Conservation (phyloP, 1,140 invertebrate species). For the Drosophila melanica region DNA sequence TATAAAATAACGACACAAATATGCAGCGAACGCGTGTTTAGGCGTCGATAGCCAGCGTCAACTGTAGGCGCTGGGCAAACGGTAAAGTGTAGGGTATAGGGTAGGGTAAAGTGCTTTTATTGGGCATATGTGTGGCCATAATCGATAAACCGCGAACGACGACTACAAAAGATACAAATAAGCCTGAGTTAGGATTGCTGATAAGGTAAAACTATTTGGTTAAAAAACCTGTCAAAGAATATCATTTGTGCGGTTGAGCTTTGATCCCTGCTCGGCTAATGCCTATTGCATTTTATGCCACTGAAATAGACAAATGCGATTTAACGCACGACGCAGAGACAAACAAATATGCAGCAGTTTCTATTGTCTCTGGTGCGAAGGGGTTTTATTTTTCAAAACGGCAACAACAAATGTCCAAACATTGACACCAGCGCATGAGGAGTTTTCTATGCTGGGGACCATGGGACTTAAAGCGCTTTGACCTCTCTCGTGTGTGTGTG, state of each 20-base stretch:
- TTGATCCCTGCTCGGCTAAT: neutral
- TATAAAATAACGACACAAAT: constrained; percentile 58
- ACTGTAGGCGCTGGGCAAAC: neutral
- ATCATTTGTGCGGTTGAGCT: neutral
- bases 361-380: constrained; percentile 45
- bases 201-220: neutral
- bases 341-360: constrained; percentile 17
- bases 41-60: constrained; percentile 45
- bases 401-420: constrained; percentile 54
- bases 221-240: neutral
- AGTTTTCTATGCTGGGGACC: constrained; percentile 21
- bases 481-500: constrained; percentile 39
- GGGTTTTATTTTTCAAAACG: constrained; percentile 56
- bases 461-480: constrained; percentile 63
- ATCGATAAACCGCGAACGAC: constrained; percentile 4
- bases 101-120: neutral
- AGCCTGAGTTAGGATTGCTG: neutral
- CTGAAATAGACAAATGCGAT: constrained; percentile 36
- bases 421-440: constrained; percentile 39
- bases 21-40: constrained; percentile 57
- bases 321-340: constrained; percentile 18
- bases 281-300: constrained; percentile 28
- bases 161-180: neutral
- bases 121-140: constrained; percentile 4
- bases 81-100: neutral